Evolutionary conservation across 2,113 vertebrate genomes (phyloP), one percentile per base, ranked within the genome.

Genomic region (Anoura caudifer): DNA sequence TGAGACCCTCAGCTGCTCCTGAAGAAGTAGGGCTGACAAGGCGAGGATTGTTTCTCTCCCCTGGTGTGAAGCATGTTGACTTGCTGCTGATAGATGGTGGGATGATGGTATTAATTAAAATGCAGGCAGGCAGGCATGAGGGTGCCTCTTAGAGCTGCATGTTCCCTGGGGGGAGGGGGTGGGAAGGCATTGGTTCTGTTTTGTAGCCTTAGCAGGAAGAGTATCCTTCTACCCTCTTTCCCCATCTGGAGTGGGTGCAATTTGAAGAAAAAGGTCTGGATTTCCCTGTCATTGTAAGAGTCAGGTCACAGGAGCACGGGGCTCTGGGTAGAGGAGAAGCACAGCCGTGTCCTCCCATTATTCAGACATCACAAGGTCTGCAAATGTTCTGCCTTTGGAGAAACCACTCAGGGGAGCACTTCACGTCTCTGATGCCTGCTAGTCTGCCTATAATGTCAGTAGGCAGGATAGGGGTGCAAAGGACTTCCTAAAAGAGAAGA

Each of bases 41-140:
- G 98, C 97, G 98, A 98, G 98, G 98, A 99, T 98, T 98, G 98
- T 98, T 98, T 98, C 98, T 98, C 97, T 98, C 97, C 98, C 98
- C 95, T 96, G 54, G 97, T 98, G 98, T 97, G 98, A 99, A 98
- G 97, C 98, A 97, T 96, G 90, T 98, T 99, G 98, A 98, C 98
- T 98, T 98, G 97, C 97, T 98, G 98, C 98, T 98, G 98, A 99
- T 98, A 98, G 98, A 98, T 98, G 97, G 97, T 98, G 97, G 98
- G 89, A 97, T 97, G 96, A 97, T 97, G 96, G 96, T 98, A 98
- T 98, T 99, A 98, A 99, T 99, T 99, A 99, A 98, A 98, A 97
- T 90, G 94, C 95, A 98, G 98, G 98, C 98, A 98, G 98, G 98
- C 98, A 98, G 98, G 98, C 98, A 95, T 93, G 91, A 97, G 96